Base-by-base conservation (phyloP, 2,113 vertebrate species). In the Pomatostomus ruficeps region DNA sequence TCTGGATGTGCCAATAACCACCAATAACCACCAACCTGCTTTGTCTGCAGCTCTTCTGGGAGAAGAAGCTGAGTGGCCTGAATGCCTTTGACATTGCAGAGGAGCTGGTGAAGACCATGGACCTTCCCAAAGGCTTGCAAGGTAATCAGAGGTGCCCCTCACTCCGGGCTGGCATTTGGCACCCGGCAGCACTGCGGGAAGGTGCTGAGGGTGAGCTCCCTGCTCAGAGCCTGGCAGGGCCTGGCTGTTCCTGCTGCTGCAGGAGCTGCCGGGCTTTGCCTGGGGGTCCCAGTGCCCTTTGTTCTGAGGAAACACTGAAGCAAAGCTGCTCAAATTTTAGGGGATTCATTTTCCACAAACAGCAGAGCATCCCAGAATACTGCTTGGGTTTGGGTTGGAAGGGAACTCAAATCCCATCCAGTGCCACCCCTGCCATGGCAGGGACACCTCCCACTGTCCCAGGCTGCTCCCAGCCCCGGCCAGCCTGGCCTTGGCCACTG, bases 71-170 rank as follows among this genome's bases (percentile, higher is more conserved):
- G 74, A 98, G 99, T 36, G 99, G 99, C 10, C 98, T 99, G 75
- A 99, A 99, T 6, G 99, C 99, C 45, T 99, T 99, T 49, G 99
- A 99, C 97, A 99, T 99, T 17, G 99, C 99, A 3, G 99, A 99
- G 93, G 99, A 99, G 96, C 97, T 99, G 63, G 99, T 99, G 89
- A 99, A 99, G 95, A 99, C 99, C 15, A 99, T 99, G 99, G 99
- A 99, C 72, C 98, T 99, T 48, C 99, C 99, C 10, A 99, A 99
- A 97, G 99, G 99, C 38, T 96, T 99, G 81, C 99, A 99, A 98
- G 99, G 99, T 99, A 95, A 97, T 24, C 12, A 5, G n/a, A 29
- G 73, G 33, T 76, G 70, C 55, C 43, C 89, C 43, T 42, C 21
- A 4, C 52, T 49, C 35, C 5, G 79, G 63, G 45, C 24, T 48